phyloP scores from a whole-genome alignment of 2,888 invertebrate species.

The Clivina fossor region DNA sequence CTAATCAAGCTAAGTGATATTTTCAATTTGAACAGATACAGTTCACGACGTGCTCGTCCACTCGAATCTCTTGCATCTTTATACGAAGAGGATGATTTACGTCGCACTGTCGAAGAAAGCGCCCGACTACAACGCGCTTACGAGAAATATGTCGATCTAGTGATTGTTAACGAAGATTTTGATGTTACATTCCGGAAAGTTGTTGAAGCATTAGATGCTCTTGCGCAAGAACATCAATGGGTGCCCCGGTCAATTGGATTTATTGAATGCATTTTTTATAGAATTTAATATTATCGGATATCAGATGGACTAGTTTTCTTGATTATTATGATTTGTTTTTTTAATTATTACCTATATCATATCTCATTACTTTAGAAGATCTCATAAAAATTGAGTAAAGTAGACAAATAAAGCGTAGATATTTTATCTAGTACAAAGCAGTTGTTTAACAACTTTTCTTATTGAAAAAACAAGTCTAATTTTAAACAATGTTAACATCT shows the following conservation, averaged over 20 bases:
- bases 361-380: too few species aligned
- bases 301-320: too few species aligned
- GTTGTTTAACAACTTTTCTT: too few species aligned
- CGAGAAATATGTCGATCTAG: constrained; percentile 91
- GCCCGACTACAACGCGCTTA: constrained; percentile 86
- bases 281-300: too few species aligned
- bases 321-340: too few species aligned
- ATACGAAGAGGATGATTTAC: constrained; percentile 93
- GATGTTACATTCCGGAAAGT: constrained; percentile 91
- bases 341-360: too few species aligned
- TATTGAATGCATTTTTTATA: constrained; percentile 62
- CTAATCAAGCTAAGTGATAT: too few species aligned
- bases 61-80: constrained; percentile 89
- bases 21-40: constrained; percentile 64
- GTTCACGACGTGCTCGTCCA: constrained; percentile 88
- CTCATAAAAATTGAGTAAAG: too few species aligned
- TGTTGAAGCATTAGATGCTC: constrained; percentile 82
- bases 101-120: constrained; percentile 87
- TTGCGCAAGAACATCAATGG: constrained; percentile 96
- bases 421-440: too few species aligned
- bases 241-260: constrained; percentile 97
- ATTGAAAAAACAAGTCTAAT: too few species aligned
- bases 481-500: too few species aligned
- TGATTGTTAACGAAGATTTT: constrained; percentile 89
- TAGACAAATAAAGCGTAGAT: too few species aligned